Evolutionary conservation across 2,113 vertebrate species (phyloP).

Genomic region (Hippolais icterina): DNA sequence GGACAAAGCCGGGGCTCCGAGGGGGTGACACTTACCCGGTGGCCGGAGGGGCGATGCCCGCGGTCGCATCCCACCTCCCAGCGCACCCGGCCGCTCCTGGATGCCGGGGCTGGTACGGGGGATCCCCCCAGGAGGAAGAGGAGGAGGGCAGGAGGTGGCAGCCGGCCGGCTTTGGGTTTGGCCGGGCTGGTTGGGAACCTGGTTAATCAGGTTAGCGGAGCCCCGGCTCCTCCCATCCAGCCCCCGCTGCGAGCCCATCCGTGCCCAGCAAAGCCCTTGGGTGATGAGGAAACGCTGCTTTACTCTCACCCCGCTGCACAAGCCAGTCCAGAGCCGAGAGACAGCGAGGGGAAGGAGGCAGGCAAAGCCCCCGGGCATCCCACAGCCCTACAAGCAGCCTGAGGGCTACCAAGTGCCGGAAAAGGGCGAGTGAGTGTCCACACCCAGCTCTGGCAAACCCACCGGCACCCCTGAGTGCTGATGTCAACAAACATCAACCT

Average conservation of each 20-base stretch:
- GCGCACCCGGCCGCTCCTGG: background rate
- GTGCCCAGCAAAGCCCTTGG: background rate
- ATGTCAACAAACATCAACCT: background rate
- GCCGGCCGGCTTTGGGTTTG: background rate
- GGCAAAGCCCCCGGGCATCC: background rate
- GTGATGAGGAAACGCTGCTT: background rate
- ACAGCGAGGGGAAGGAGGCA: background rate
- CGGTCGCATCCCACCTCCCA: background rate
- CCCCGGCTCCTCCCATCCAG: slow-evolving; percentile 13
- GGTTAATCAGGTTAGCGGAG: slow-evolving; percentile 19
- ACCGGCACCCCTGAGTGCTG: background rate
- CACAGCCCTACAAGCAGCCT: background rate
- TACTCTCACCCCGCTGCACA: background rate
- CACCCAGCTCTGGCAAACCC: background rate
- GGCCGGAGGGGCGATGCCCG: background rate
- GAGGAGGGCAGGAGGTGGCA: background rate
- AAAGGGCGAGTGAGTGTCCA: background rate
- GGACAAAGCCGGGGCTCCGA: background rate
- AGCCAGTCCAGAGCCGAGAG: background rate
- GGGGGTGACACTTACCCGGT: background rate
- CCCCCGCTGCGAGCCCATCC: background rate
- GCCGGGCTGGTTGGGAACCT: background rate
- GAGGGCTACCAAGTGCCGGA: background rate
- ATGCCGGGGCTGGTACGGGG: background rate
- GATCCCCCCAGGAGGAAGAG: background rate